A percentile compares a stretch with the other conserved stretches of the same genome.
Conservation (phyloP, 2,113 vertebrate genomes). For the Psilopogon haemacephalus region DNA sequence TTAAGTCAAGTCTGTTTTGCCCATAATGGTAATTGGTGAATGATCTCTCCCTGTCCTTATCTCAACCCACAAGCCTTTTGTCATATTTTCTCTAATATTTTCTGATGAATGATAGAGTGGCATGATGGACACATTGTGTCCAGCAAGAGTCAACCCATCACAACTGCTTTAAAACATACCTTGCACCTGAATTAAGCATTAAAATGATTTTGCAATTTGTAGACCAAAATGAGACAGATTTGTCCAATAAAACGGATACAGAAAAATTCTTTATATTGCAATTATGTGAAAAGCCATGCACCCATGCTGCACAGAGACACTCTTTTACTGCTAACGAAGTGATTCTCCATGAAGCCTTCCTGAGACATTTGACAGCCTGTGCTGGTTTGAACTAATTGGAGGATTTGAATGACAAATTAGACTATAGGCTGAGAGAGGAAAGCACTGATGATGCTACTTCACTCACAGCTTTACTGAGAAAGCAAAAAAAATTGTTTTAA, state of each 20-base stretch:
- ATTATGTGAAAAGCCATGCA: not conserved
- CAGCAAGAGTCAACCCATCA: not conserved
- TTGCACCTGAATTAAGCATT: conserved; percentile 10
- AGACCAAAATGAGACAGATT: conserved; percentile 30
- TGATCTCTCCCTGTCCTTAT: too few species aligned
- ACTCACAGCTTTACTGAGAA: too few species aligned
- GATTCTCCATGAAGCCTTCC: not conserved
- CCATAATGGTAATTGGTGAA: too few species aligned
- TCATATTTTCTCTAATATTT: too few species aligned
- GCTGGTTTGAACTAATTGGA: too few species aligned
- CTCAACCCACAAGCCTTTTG: too few species aligned
- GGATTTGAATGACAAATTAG: too few species aligned
- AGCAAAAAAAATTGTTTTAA: too few species aligned
- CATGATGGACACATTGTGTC: not conserved
- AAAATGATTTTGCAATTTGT: conserved; percentile 41
- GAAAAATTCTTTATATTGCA: not conserved
- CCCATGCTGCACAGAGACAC: not conserved
- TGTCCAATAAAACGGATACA: conserved; percentile 28
- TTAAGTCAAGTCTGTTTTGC: too few species aligned
- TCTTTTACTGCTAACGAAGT: too few species aligned
- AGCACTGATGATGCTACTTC: too few species aligned
- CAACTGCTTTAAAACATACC: not conserved
- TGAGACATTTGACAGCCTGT: not conserved
- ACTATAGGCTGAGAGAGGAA: too few species aligned
- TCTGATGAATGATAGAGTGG: not conserved